Percentiles rank a stretch among this genome's conserved stretches.
Conservation (phyloP, 2,113 vertebrate species). For the Sprattus sprattus region DNA sequence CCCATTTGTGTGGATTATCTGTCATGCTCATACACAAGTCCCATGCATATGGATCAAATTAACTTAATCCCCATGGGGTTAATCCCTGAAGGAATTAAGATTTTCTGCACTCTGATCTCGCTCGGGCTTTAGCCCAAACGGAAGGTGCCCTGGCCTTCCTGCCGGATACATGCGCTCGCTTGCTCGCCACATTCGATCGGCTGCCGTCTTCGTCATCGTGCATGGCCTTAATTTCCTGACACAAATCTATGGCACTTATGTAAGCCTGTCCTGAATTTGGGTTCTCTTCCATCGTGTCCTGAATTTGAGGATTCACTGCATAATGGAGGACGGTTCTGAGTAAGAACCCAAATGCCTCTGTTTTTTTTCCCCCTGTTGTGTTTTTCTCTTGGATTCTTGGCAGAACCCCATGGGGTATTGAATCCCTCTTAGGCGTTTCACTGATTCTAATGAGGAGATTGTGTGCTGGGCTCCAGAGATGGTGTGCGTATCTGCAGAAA, state of each 20-base stretch:
- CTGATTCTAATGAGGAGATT: slow-evolving; percentile 12
- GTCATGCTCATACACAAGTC: slow-evolving; percentile 49
- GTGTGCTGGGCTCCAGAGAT: background rate
- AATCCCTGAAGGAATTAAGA: slow-evolving; percentile 64
- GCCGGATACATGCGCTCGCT: background rate
- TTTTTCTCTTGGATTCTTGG: background rate
- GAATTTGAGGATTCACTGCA: slow-evolving; percentile 5
- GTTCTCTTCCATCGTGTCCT: background rate
- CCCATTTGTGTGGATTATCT: slow-evolving; percentile 58
- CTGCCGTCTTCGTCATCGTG: background rate
- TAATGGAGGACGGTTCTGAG: background rate
- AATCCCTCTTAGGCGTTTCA: slow-evolving; percentile 7
- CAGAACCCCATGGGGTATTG: background rate
- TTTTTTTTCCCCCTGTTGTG: background rate
- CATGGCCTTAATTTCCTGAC: background rate
- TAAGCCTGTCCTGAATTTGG: slow-evolving; percentile 13
- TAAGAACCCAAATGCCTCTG: background rate
- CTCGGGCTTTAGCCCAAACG: background rate
- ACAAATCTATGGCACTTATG: slow-evolving; percentile 1
- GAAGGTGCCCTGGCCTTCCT: background rate
- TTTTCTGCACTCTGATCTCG: slow-evolving; percentile 51
- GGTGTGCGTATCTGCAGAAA: background rate
- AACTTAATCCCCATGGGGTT: slow-evolving; percentile 58
- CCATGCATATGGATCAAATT: slow-evolving; percentile 63
- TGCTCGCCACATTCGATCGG: background rate